phyloP scores from a whole-genome alignment of 2,888 invertebrate species.

The Girardia tigrina region DNA sequence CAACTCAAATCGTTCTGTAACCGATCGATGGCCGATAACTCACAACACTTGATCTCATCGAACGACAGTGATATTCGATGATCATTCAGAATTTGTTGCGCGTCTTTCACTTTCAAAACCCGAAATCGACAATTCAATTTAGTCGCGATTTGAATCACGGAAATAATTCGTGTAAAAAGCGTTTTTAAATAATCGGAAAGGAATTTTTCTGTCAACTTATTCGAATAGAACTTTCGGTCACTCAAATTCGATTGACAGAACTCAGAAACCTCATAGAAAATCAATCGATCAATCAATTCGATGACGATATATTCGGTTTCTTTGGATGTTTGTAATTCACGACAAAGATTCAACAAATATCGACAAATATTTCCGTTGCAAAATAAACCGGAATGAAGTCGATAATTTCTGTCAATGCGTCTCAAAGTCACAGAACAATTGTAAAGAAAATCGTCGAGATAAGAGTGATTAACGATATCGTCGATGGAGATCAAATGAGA shows the following conservation, averaged over 20 bases:
- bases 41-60: background rate
- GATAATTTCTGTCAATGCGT: background rate
- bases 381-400: background rate
- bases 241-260: background rate
- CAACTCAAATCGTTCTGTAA: background rate
- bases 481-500: background rate
- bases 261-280: background rate
- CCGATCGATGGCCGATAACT: background rate
- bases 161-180: background rate
- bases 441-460: background rate
- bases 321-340: background rate
- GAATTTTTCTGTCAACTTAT: background rate
- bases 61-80: background rate
- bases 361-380: background rate
- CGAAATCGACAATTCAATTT: background rate
- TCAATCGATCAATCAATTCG: background rate
- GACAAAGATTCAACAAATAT: background rate
- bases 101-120: conserved; percentile 4
- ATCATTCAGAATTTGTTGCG: background rate
- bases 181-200: background rate
- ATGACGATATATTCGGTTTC: conserved; percentile 3
- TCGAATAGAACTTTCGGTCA: too few relatives aligned
- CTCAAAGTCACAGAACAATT: conserved; percentile 1
- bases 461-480: background rate
- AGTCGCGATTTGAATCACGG: background rate